Conservation (phyloP, 2,888 invertebrate genomes). For the Brachypalpus laphriformis region DNA sequence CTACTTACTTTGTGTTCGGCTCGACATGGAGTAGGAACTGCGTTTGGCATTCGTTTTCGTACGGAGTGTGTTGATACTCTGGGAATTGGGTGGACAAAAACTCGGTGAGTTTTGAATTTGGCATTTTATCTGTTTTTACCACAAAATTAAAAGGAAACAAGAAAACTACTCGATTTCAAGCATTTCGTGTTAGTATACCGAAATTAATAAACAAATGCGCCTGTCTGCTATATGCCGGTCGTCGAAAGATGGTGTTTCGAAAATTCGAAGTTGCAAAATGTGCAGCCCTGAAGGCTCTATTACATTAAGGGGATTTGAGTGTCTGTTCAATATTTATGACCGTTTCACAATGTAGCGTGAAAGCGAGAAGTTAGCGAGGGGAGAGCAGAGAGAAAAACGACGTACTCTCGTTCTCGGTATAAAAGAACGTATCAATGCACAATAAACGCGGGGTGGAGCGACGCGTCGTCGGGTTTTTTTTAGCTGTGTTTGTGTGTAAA, state of each 20-base stretch:
- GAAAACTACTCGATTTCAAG: neutral
- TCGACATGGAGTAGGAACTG: constrained; percentile 9
- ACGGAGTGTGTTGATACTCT: neutral
- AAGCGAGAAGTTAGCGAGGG: too few relatives aligned
- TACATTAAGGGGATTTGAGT: too few relatives aligned
- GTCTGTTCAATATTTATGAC: too few relatives aligned
- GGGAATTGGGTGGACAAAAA: constrained; percentile 17
- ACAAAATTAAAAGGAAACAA: neutral
- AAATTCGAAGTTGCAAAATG: neutral
- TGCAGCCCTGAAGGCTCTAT: neutral
- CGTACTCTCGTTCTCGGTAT: too few relatives aligned
- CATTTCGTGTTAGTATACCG: neutral
- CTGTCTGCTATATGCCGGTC: neutral
- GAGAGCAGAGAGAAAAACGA: too few relatives aligned
- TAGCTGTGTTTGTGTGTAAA: too few relatives aligned
- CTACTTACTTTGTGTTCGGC: constrained; percentile 8
- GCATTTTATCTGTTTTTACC: neutral
- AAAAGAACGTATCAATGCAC: too few relatives aligned
- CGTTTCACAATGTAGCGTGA: too few relatives aligned
- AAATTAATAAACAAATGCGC: neutral
- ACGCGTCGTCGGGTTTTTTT: too few relatives aligned
- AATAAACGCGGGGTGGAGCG: too few relatives aligned
- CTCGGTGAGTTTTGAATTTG: neutral
- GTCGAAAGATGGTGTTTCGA: neutral
- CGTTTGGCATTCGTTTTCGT: constrained; percentile 23